Percentiles rank a stretch among this genome's conserved stretches.
Conservation (phyloP, 2,888 invertebrate species). For the Acanthosepion lycidas region DNA sequence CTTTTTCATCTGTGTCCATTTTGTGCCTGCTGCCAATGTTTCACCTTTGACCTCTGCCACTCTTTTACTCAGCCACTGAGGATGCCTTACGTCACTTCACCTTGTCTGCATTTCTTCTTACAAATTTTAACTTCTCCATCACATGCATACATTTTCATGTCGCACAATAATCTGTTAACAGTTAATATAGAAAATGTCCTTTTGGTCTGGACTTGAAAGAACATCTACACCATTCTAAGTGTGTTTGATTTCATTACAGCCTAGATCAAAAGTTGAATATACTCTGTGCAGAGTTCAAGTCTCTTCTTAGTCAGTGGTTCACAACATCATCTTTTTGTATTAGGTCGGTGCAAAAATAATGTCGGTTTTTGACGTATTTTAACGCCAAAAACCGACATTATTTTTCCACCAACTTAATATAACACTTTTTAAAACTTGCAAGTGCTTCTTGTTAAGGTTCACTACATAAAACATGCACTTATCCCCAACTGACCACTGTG, state of each 20-base stretch:
- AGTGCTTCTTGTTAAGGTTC: not conserved
- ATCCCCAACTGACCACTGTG: not conserved
- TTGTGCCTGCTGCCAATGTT: not conserved
- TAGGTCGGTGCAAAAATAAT: too few species aligned
- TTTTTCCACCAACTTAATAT: too few species aligned
- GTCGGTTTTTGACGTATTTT: too few species aligned
- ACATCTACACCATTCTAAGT: not conserved
- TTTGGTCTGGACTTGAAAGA: conserved; percentile 2
- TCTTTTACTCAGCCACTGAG: not conserved
- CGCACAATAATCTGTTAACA: not conserved
- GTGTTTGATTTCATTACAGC: not conserved
- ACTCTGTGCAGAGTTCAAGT: too few species aligned
- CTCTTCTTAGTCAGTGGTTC: not conserved
- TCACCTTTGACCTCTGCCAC: not conserved
- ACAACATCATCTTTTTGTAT: not conserved
- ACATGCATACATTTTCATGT: not conserved
- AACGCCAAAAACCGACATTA: too few species aligned
- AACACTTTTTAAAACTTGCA: not conserved
- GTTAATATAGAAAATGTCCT: not conserved
- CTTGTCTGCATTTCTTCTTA: not conserved
- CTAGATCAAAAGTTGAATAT: not conserved
- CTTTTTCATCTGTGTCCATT: not conserved
- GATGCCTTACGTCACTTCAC: not conserved
- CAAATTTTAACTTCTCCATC: not conserved
- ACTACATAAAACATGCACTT: not conserved